Evolutionary conservation across 1,140 invertebrate genomes (phyloP).

Genomic region (Zaprionus africanus): DNA sequence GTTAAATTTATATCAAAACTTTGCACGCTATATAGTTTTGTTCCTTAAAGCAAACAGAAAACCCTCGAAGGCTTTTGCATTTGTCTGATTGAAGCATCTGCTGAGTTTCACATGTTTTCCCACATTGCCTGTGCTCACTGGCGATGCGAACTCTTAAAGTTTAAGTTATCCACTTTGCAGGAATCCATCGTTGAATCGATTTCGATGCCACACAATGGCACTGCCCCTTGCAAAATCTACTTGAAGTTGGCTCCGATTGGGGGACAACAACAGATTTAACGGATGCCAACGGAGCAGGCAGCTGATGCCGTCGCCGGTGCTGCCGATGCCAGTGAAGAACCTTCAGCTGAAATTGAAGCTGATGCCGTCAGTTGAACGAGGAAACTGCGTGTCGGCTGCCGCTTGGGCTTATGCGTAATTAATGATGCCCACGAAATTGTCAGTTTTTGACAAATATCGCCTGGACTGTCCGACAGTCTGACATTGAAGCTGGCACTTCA

Average conservation of each 20-base stretch:
- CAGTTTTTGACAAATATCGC: conserved; percentile 69
- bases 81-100: conserved; percentile 13
- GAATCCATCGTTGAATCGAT: conserved; percentile 51
- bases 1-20: background rate
- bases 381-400: conserved; percentile 22
- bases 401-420: conserved; percentile 61
- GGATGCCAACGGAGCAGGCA: background rate
- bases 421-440: conserved; percentile 65
- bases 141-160: conserved; percentile 5
- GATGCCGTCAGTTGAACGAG: conserved; percentile 31
- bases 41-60: background rate
- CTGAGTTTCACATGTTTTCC: conserved; percentile 9
- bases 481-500: conserved; percentile 59
- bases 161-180: conserved; percentile 28
- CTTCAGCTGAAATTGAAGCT: background rate
- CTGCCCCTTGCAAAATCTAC: conserved; percentile 35
- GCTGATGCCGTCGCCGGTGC: background rate
- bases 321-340: too few relatives aligned
- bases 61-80: background rate
- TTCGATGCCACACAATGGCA: conserved; percentile 59
- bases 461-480: conserved; percentile 44
- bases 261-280: conserved; percentile 44
- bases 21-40: background rate
- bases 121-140: background rate
- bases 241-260: conserved; percentile 38